Conservation (phyloP, 2,113 vertebrate genomes). For the Microcebus griseorufus region DNA sequence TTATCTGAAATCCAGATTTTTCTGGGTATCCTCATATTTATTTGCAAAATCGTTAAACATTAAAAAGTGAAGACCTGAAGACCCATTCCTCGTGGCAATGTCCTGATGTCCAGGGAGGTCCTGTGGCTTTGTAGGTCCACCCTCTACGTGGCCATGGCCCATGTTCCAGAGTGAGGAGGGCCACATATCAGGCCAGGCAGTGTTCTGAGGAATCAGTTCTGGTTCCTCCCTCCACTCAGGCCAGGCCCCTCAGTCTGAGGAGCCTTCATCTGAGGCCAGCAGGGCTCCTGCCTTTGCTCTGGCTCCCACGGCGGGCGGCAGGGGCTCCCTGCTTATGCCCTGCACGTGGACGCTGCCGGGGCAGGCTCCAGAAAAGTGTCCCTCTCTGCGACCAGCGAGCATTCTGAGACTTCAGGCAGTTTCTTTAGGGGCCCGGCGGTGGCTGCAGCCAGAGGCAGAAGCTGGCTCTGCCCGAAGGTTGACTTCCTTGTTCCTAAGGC, state of each 20-base stretch:
- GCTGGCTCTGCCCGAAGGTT: neutral
- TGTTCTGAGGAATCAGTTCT: fast-evolving
- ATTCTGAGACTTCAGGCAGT: neutral
- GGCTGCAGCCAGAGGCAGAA: neutral
- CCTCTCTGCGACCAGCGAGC: neutral
- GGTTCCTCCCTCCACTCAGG: neutral
- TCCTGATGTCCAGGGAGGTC: neutral
- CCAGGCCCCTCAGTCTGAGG: neutral
- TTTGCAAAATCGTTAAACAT: neutral
- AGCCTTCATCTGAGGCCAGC: neutral
- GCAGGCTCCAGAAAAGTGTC: neutral
- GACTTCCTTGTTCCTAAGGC: neutral
- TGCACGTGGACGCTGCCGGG: fast-evolving
- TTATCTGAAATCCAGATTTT: neutral
- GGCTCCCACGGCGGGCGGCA: fast-evolving
- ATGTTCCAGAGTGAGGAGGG: too few relatives aligned
- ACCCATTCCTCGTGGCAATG: too few relatives aligned
- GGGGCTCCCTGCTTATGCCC: neutral
- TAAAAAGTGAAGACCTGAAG: neutral
- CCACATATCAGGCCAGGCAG: too few relatives aligned
- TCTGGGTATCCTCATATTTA: neutral
- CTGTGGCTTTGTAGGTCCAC: neutral
- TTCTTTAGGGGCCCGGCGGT: neutral
- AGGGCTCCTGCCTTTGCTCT: too few relatives aligned
- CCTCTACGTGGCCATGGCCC: too few relatives aligned